These are phyloP conservation scores for Actenoides hombroni DNA, from an alignment of 2,113 vertebrate species.

Conservation along the genomic window DNA sequence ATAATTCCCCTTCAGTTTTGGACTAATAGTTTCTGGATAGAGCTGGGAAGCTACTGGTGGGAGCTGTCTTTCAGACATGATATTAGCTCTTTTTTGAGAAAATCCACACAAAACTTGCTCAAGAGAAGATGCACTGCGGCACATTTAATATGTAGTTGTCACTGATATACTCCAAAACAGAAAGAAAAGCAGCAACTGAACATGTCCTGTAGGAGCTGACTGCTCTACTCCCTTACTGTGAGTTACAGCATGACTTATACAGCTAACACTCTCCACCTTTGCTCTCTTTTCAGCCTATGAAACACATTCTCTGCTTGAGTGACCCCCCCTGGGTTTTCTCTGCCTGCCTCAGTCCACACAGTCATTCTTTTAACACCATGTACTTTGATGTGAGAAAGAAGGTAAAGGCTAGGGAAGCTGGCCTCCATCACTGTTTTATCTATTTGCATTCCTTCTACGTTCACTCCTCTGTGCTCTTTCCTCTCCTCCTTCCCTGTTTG, in stretches of 20 bases:
- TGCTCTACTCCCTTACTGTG: not conserved
- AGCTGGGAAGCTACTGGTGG: not conserved
- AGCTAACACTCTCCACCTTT: not conserved
- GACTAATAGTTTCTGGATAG: not conserved
- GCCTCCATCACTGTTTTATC: not conserved
- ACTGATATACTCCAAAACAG: not conserved
- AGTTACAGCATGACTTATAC: not conserved
- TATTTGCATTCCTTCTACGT: not conserved
- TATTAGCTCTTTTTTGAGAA: not conserved
- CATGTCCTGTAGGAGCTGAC: not conserved
- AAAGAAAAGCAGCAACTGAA: not conserved
- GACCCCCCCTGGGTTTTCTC: not conserved
- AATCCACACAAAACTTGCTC: not conserved
- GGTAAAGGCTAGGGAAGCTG: not conserved
- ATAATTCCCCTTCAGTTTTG: not conserved
- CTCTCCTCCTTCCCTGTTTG: not conserved
- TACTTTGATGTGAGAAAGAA: not conserved
- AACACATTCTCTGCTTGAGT: not conserved
- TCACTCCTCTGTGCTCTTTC: rapidly evolving
- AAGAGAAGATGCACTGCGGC: not conserved
- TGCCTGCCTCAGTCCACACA: not conserved
- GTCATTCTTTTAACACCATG: not conserved
- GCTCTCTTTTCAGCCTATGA: not conserved
- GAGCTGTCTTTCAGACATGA: not conserved
- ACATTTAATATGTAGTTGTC: not conserved